Conservation (phyloP, 1,140 invertebrate genomes). For the Penaeus vannamei region DNA sequence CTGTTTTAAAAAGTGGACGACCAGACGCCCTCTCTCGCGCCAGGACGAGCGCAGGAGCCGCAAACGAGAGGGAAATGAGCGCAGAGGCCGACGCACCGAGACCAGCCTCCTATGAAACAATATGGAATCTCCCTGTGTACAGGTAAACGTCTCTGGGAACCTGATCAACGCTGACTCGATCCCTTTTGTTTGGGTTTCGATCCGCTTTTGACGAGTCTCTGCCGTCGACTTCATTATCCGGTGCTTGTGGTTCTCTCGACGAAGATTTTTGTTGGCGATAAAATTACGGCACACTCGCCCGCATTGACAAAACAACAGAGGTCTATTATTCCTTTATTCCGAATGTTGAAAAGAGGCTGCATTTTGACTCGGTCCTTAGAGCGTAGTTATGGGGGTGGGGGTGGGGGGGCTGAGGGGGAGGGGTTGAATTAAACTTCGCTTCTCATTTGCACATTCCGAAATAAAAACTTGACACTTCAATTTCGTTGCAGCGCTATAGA, state of each 20-base stretch:
- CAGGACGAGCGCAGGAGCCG: no score
- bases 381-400: conserved; percentile 44
- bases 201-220: conserved; percentile 56
- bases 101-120: conserved; percentile 39
- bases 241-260: conserved; percentile 54
- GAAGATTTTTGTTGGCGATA: conserved; percentile 60
- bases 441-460: conserved; percentile 52
- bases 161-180: conserved; percentile 59
- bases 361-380: conserved; percentile 19
- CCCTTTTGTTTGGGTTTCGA: conserved; percentile 59
- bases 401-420: not conserved
- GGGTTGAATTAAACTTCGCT: conserved; percentile 1
- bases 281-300: conserved; percentile 57
- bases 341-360: conserved; percentile 34
- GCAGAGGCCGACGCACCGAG: no score
- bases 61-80: no score
- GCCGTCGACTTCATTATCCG: conserved; percentile 61
- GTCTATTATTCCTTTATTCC: conserved; percentile 50
- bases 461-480: conserved; percentile 52
- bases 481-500: conserved; percentile 42
- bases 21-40: no score
- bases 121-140: conserved; percentile 47
- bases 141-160: conserved; percentile 55
- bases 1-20: no score
- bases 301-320: conserved; percentile 44